Evolutionary conservation across 2,113 vertebrate species (phyloP).

Genomic region (Arothron firmamentum): DNA sequence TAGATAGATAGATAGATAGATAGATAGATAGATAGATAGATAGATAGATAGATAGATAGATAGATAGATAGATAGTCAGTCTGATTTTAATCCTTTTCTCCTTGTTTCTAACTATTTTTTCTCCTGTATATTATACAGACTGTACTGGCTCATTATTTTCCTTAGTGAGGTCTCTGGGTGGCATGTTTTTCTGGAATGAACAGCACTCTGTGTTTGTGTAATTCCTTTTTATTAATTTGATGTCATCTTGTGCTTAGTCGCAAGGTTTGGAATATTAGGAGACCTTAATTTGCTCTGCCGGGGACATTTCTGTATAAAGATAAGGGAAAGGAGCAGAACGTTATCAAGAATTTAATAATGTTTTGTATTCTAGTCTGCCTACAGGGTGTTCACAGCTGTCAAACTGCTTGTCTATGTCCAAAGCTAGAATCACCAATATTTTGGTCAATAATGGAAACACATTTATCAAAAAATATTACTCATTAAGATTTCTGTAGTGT

Average conservation of each 20-base stretch:
- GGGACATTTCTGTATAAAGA: slow-evolving; percentile 17
- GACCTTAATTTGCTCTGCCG: slow-evolving; percentile 32
- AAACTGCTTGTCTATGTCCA: too few species aligned
- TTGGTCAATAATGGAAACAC: too few species aligned
- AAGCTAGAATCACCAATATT: too few species aligned
- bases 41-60: too few species aligned
- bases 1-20: too few species aligned
- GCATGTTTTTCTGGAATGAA: slow-evolving; percentile 46
- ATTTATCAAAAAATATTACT: too few species aligned
- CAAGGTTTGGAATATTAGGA: slow-evolving; percentile 26
- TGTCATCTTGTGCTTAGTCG: slow-evolving; percentile 15
- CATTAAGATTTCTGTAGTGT: too few species aligned
- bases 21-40: too few species aligned
- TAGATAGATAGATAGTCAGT: too few species aligned
- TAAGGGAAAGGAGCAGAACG: slow-evolving; percentile 20
- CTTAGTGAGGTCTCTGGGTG: slow-evolving; percentile 34
- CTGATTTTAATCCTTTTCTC: slow-evolving; percentile 5
- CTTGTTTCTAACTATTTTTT: slow-evolving; percentile 17
- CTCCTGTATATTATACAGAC: too few species aligned
- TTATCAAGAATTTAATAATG: slow-evolving; percentile 59
- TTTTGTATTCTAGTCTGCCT: slow-evolving; percentile 31
- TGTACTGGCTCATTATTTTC: slow-evolving; percentile 24
- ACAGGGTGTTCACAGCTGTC: slow-evolving; percentile 7
- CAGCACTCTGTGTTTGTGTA: slow-evolving; percentile 50
- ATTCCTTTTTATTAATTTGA: slow-evolving; percentile 51